A percentile compares a stretch with the other conserved stretches of the same genome.
Conservation (phyloP, 2,797 vertebrate species). For the Gallirallus australis region DNA sequence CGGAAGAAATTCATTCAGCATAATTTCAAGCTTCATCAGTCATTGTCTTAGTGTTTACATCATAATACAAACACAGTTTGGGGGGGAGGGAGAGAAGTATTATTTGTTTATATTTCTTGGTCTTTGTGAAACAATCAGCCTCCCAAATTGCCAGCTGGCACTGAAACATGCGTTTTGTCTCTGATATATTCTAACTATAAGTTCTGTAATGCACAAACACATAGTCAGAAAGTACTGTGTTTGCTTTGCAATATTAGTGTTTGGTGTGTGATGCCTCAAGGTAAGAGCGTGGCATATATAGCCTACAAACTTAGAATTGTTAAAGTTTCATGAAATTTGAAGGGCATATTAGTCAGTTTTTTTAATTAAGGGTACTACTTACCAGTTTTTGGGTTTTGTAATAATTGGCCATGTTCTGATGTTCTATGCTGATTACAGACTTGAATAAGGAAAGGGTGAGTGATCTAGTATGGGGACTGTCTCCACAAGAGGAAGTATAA, state of each 20-base stretch:
- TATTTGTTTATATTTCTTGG: not conserved
- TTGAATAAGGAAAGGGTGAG: not conserved
- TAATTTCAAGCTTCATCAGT: not conserved
- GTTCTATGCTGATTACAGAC: not conserved
- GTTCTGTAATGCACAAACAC: not conserved
- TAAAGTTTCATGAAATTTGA: not conserved
- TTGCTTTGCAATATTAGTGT: not conserved
- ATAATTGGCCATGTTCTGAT: not conserved
- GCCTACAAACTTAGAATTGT: not conserved
- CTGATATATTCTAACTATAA: not conserved
- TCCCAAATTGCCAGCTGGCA: not conserved
- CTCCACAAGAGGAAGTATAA: not conserved
- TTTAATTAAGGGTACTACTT: not conserved
- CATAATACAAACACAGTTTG: not conserved
- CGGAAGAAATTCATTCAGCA: not conserved
- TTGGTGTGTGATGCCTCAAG: not conserved
- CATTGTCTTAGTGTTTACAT: not conserved
- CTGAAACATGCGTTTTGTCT: not conserved
- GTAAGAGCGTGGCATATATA: not conserved
- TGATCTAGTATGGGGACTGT: not conserved
- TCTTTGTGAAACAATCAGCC: not conserved
- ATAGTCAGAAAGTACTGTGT: not conserved
- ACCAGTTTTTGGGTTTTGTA: not conserved
- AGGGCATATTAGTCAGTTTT: not conserved
- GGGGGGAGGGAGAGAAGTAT: too few relatives aligned